Percentiles rank a stretch among this genome's conserved stretches.
phyloP scores from a whole-genome alignment of 2,113 vertebrate species.

The Sylvietta virens region DNA sequence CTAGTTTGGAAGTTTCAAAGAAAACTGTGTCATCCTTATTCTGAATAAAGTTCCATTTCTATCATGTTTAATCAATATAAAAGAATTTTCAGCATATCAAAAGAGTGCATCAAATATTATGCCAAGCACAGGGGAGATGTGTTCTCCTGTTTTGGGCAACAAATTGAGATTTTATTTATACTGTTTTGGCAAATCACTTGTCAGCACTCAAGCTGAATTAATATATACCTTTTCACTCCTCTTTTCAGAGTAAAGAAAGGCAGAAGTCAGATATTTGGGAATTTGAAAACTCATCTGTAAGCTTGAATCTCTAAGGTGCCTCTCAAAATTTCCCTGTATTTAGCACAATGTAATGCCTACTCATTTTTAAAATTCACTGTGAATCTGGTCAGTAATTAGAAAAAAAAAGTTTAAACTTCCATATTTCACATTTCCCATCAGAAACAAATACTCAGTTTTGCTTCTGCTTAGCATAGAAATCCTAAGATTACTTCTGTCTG shows the following conservation, averaged over 20 bases:
- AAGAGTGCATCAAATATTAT: background rate
- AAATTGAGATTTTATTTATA: background rate
- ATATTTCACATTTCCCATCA: background rate
- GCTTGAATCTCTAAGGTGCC: background rate
- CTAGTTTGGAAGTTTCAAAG: background rate
- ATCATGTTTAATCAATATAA: background rate
- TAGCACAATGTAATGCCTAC: accelerated
- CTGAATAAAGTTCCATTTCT: background rate
- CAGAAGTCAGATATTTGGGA: background rate
- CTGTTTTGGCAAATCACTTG: background rate
- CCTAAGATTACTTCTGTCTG: background rate
- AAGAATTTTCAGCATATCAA: background rate
- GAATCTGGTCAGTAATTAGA: background rate
- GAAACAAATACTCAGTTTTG: background rate
- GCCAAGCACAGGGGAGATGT: background rate
- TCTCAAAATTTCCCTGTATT: background rate
- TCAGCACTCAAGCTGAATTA: background rate
- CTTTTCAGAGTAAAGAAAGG: background rate
- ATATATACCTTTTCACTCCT: background rate
- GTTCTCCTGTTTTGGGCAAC: background rate
- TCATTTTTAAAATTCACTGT: background rate
- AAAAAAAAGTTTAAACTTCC: background rate
- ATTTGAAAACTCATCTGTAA: background rate
- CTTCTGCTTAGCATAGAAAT: background rate
- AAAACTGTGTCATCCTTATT: background rate